A percentile compares a stretch with the other conserved stretches of the same genome.
These are phyloP conservation scores for Sebastes diaconus DNA, from an alignment of 2,797 vertebrate genomes.

Conservation along the genomic window DNA sequence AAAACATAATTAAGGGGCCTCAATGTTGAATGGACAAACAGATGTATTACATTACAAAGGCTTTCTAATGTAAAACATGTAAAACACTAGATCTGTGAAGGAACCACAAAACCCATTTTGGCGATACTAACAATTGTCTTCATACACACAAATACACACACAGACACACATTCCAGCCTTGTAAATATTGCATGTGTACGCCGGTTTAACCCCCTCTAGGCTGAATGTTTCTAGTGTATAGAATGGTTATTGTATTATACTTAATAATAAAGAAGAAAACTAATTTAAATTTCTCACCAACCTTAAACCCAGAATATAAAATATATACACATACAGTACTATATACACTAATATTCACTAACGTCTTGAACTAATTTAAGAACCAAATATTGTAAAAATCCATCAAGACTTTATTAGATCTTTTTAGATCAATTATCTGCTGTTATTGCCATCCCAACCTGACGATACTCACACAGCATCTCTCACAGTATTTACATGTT, in stretches of 20 bases:
- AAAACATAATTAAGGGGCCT: slow-evolving; percentile 43
- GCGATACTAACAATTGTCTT: slow-evolving; percentile 53
- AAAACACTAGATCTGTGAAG: slow-evolving; percentile 28
- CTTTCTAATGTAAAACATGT: slow-evolving; percentile 10
- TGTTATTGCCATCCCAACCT: slow-evolving; percentile 42
- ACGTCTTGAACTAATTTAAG: slow-evolving; percentile 69
- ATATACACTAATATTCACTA: slow-evolving; percentile 71
- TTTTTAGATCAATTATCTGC: slow-evolving; percentile 39
- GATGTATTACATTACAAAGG: slow-evolving; percentile 1
- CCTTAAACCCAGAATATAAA: slow-evolving; percentile 55
- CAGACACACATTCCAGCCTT: slow-evolving; percentile 51
- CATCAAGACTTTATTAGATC: slow-evolving; percentile 48
- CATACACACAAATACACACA: slow-evolving; percentile 15
- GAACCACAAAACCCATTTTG: slow-evolving; percentile 44
- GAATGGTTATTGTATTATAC: slow-evolving; percentile 71
- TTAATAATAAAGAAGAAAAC: slow-evolving; percentile 53
- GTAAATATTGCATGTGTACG: slow-evolving; percentile 82
- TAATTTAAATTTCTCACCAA: slow-evolving; percentile 60
- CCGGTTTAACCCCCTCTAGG: slow-evolving; percentile 60
- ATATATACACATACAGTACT: slow-evolving; percentile 42
- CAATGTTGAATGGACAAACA: slow-evolving; percentile 6
- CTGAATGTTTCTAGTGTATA: slow-evolving; percentile 76
- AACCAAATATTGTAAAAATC: slow-evolving; percentile 67
- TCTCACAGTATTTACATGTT: slow-evolving; percentile 61
- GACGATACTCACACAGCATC: slow-evolving; percentile 44